phyloP scores from a whole-genome alignment of 64 coral and sea anemone species.

The Acropora tenuis region DNA sequence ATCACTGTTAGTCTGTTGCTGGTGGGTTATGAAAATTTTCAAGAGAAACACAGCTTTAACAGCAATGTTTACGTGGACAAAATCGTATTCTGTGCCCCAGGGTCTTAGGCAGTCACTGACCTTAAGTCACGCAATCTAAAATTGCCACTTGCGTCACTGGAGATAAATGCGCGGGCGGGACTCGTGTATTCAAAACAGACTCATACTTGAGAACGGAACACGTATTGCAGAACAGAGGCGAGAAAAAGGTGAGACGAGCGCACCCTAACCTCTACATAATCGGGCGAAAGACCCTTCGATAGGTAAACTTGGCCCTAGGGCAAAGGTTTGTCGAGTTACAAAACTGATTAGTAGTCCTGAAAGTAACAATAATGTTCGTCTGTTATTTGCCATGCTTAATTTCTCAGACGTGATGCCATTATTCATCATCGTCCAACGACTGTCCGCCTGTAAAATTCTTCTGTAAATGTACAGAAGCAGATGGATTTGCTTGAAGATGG shows the following conservation, averaged over 20 bases:
- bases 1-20: too few relatives aligned
- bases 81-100: too few relatives aligned
- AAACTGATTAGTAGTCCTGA: neutral
- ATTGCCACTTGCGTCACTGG: conserved; percentile 14
- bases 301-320: neutral
- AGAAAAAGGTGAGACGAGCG: conserved; percentile 2
- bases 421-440: neutral
- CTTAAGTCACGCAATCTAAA: conserved; percentile 37
- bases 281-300: neutral
- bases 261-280: neutral
- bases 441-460: conserved; percentile 2
- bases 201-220: neutral
- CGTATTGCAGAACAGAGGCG: neutral
- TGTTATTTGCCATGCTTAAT: conserved; percentile 41
- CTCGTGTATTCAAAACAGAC: neutral
- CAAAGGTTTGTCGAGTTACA: neutral
- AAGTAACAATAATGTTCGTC: conserved; percentile 19
- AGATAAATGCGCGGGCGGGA: conserved; percentile 16
- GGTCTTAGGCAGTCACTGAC: neutral
- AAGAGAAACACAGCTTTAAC: too few relatives aligned
- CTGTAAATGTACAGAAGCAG: neutral
- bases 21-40: too few relatives aligned
- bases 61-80: too few relatives aligned
- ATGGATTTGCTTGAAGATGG: neutral
- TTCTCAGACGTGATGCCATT: conserved; percentile 23